Evolutionary conservation across 2,888 invertebrate genomes (phyloP), one percentile per base, ranked within the genome.

Genomic region (Aquatica leii): DNA sequence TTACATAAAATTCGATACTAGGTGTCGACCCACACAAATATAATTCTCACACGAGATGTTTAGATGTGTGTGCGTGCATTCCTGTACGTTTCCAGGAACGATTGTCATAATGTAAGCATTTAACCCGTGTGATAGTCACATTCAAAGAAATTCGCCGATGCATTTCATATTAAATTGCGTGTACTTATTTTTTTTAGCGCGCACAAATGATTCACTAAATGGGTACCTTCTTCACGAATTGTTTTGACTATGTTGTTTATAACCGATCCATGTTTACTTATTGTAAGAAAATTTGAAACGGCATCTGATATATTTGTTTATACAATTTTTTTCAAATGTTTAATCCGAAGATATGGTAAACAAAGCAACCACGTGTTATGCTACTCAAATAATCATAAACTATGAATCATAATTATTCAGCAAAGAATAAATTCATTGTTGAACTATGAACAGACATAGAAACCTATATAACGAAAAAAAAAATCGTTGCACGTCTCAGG

Each of bases 61-160:
- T 67, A 56, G 61, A 58, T 57, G 52, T 60, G 48, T 40, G 57
- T 62, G 62, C 54, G 57, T 67, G 65, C 70, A 68, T 70, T 70
- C 70, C 69, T 66, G 59, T 53, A 61, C 18, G 59, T 43, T 69
- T 69, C 69, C 53, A 46, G 49, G 69, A 69, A 69, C 31, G 18
- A 50, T 49, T 41, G 20, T 57, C 61, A 65, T 63, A 62, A 55
- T 63, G 53, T 59, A 62, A 66, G 58, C 61, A 54, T 43, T 61
- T 55, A 3, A 60, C 57, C 60, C 60, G 63, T 68, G 63, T 63
- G 65, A 65, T 57, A 57, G 55, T 63, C 54, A 24, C 34, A 43
- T 54, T 68, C 62, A 63, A 68, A 68, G 60, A 62, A 59, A 56
- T 57, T 55, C 57, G 59, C 61, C 62, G 52, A 37, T 50, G 14